Percentiles rank a stretch among this genome's conserved stretches.
These are phyloP conservation scores for Abramis brama DNA, from an alignment of 2,113 vertebrate species.

Conservation along the genomic window DNA sequence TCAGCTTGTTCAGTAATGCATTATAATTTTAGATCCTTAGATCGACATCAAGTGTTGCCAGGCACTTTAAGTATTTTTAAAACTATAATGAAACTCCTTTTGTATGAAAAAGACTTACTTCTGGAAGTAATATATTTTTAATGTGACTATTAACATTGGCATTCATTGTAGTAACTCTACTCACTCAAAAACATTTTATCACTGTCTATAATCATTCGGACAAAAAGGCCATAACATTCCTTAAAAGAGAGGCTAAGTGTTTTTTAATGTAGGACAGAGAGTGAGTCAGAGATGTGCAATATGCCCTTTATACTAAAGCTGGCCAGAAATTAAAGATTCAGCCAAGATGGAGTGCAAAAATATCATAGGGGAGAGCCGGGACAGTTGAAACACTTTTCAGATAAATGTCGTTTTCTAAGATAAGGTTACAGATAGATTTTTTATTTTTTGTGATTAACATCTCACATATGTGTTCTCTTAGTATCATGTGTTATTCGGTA, in stretches of 20 bases:
- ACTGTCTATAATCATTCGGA: neutral
- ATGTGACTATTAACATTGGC: neutral
- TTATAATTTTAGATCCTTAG: no score
- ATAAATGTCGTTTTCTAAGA: no score
- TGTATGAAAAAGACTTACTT: neutral
- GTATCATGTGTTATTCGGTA: no score
- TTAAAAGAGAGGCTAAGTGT: slow-evolving; percentile 22
- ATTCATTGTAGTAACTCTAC: neutral
- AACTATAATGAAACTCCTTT: neutral
- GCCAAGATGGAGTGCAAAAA: neutral
- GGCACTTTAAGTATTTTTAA: neutral
- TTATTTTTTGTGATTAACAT: no score
- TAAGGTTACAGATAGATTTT: no score
- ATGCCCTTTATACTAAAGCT: slow-evolving; percentile 22
- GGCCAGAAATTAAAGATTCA: slow-evolving; percentile 19
- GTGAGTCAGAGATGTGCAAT: slow-evolving; percentile 34
- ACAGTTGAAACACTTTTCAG: no score
- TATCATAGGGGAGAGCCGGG: no score
- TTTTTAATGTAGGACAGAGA: slow-evolving; percentile 11
- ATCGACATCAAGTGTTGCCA: neutral
- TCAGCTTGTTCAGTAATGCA: neutral
- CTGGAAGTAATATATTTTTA: neutral
- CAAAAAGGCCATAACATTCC: neutral
- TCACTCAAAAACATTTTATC: neutral
- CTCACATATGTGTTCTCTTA: no score